Base-by-base conservation (phyloP, 2,797 vertebrate species). In the Denticeps clupeoides region DNA sequence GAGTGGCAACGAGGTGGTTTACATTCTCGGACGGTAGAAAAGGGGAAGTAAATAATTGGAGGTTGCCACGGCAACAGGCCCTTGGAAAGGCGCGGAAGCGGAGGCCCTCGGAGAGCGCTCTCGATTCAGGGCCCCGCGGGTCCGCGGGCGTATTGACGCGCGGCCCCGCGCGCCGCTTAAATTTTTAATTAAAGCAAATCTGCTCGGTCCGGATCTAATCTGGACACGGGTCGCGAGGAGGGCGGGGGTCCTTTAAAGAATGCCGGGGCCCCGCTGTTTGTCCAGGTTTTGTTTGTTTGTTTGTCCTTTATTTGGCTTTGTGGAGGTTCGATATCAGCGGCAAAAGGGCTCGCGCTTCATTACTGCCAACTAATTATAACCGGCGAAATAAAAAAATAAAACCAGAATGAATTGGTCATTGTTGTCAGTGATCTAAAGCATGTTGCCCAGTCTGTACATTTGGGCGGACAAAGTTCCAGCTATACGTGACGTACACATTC, bases 21-120 rank as follows among this genome's bases (percentile, higher is more conserved):
- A 61, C 55, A 63, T 71, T 71, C 60, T 65, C 61, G 53, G 49
- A 64, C 60, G 32, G 55, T 58, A 67, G 53, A 59, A 71, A 71
- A 72, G 72, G n/a, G n/a, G 70, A 83, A 83, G 76, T 84, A 75
- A 80, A 78, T 79, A 78, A 73, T 71, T 83, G 60, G 55, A 55
- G 18, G 71, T 84, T 74, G 67, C 75, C 72, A 78, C 83, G 69
- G 80, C 65, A 75, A 78, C 77, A 41, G 41, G 50, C 53, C 62
- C 50, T 23, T 37, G 26, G 45, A 52, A 56, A 41, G 25, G 29
- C 2, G 2, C 24, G 37, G 27, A 22, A 12, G 38, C 49, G 25
- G 38, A 45, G 41, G 45, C 31, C 28, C 50, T 57, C 41, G 63
- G 52, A 35, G 57, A 65, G 58, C 67, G 65, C 22, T 53, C 58